Evolutionary conservation across 2,888 invertebrate species (phyloP), one percentile per base, ranked within the genome.

Genomic region (Proisotoma minuta): DNA sequence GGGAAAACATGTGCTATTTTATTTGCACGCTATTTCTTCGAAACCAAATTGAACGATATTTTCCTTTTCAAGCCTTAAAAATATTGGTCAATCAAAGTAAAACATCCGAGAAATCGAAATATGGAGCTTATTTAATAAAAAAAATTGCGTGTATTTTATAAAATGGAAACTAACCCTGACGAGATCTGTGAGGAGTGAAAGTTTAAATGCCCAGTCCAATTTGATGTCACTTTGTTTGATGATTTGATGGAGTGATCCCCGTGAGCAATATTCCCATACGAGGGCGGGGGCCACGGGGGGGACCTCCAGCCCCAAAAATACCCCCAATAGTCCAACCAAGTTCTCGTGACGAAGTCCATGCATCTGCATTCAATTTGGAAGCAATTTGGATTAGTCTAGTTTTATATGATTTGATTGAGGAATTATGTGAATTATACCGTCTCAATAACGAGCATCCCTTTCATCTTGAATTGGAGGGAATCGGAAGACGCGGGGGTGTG

Each of bases 201-300:
- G 82, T 62, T 94, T 87, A 80, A 96, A 96, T 59, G 92, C 91
- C 94, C 95, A 95, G 81, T 97, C 96, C 74, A 94, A 83, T 78
- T 89, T 89, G 77, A 93, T 91, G 78, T 91, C 92, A 76, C 91
- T 90, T 79, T 91, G 89, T 75, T 88, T 85, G 53, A 93, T 83
- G 59, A 93, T 89, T 78, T 92, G 91, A 79, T 91, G 88, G 70
- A 92, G 80, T 49, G 93, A 93, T 52, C 93, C 93, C 65, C 95
- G 83, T 57, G 87, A 87, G 78, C 93, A 91, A 78, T 87, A 88
- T 76, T 93, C 94, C 76, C 86, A 90, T 60, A 94, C 91, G 75
- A 92, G 82, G 62, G 89, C 88, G 2, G 88, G 88, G 57, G 83
- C 82, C 24, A 87, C 85, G 2, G 88, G 88, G 57, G 83, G 82